A percentile compares a stretch with the other conserved stretches of the same genome.
These are phyloP conservation scores for Tromatobia lineatoria DNA, from an alignment of 2,888 invertebrate genomes.

Conservation along the genomic window DNA sequence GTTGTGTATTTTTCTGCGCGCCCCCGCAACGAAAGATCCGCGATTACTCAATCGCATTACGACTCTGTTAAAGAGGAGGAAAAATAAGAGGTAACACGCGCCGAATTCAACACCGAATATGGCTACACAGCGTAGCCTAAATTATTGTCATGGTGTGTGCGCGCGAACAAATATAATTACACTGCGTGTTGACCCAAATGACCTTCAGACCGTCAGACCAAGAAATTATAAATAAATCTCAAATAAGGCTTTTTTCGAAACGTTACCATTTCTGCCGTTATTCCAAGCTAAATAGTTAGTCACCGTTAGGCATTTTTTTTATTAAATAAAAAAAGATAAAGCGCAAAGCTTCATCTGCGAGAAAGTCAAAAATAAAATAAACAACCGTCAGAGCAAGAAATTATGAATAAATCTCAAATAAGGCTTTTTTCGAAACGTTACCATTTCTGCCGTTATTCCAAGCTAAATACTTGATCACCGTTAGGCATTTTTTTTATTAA, in stretches of 20 bases:
- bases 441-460: too few species aligned
- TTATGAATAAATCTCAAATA: too few species aligned
- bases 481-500: too few species aligned
- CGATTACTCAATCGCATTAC: slow-evolving; percentile 41
- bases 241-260: slow-evolving; percentile 3
- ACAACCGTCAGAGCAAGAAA: too few species aligned
- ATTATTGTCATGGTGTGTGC: slow-evolving; percentile 10
- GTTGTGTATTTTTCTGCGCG: slow-evolving; percentile 1
- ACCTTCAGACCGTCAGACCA: slow-evolving; percentile 40
- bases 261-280: slow-evolving; percentile 46
- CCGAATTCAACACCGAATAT: slow-evolving; percentile 13
- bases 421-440: too few species aligned
- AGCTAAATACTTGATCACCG: too few species aligned
- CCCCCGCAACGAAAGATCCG: slow-evolving; percentile 36
- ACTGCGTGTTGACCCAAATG: slow-evolving; percentile 17
- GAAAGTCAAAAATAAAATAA: too few species aligned
- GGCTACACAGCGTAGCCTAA: background rate
- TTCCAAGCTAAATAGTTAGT: too few species aligned
- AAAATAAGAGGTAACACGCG: background rate
- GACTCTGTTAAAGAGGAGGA: background rate
- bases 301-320: too few species aligned
- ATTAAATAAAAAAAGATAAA: too few species aligned
- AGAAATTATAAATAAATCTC: slow-evolving; percentile 20
- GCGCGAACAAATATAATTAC: slow-evolving; percentile 30
- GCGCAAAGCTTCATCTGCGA: too few species aligned